Evolutionary conservation across 2,797 vertebrate genomes (phyloP), one percentile per base, ranked within the genome.

Genomic region (Tadarida brasiliensis): DNA sequence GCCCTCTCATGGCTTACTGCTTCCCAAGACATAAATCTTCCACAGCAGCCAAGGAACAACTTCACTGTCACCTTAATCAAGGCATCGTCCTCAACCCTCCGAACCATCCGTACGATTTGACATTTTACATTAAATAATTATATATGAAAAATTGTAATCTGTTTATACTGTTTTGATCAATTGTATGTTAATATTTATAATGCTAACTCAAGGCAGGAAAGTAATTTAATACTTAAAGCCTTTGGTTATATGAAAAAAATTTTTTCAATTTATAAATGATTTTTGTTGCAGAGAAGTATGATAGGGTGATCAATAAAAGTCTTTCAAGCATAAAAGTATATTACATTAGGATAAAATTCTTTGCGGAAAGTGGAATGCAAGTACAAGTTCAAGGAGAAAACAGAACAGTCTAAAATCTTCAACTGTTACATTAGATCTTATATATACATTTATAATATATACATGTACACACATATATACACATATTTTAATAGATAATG

Each of bases 251-350:
- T 83, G 24, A 57, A 92, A 88, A 94, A 87, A 94, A 83, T 49
- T 44, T 57, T 56, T 91, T 76, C 39, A 96, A 94, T 84, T 86
- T 94, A 49, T 51, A 95, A 96, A 88, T 80, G 16, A 95, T 59
- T 90, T 94, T 94, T 96, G 76, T 90, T 65, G 47, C 57, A 88
- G 16, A 71, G 35, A 86, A 82, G 39, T 93, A 70, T 80, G 20
- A 78, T 74, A 89, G 30, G 26, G 63, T 97, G 61, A 93, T 87
- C 68, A 95, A 92, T 95, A 94, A 96, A 89, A 85, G 24, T 73
- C 39, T 94, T 84, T 87, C 71, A 92, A 94, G 87, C 71, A 94
- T 85, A 77, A 86, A 96, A 94, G 35, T 81, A 54, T 68, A 87
- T 86, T 85, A 91, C 3, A 86, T 57, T 84, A 90, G 54, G 5